phyloP scores from a whole-genome alignment of 1,140 invertebrate genomes.

The Epicauta chinensis region DNA sequence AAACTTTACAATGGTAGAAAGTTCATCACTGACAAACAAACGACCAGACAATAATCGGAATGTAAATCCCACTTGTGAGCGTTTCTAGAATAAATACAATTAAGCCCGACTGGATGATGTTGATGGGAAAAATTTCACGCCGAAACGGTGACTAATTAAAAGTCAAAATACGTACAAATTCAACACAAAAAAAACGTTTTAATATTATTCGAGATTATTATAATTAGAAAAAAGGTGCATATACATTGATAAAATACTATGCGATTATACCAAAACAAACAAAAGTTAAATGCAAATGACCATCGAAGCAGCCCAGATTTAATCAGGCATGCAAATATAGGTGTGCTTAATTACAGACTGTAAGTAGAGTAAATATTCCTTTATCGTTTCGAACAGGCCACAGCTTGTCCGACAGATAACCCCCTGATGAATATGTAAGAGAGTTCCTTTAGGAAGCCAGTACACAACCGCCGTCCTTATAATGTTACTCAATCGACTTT shows the following conservation, averaged over 20 bases:
- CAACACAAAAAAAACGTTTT: constrained; percentile 22
- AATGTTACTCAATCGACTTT: too few relatives aligned
- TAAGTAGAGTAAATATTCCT: constrained; percentile 43
- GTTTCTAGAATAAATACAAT: constrained; percentile 23
- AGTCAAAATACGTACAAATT: constrained; percentile 18
- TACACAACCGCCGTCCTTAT: too few relatives aligned
- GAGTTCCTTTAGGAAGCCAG: neutral
- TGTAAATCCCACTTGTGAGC: constrained; percentile 22
- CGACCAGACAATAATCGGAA: constrained; percentile 21
- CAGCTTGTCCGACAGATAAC: constrained; percentile 38
- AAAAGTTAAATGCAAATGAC: constrained; percentile 34
- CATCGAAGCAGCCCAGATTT: constrained; percentile 33
- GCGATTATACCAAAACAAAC: constrained; percentile 31
- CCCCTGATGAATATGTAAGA: constrained; percentile 40
- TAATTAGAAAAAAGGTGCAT: constrained; percentile 1
- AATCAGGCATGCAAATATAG: constrained; percentile 42
- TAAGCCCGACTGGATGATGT: constrained; percentile 3
- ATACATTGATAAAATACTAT: constrained; percentile 23
- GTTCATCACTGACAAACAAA: constrained; percentile 22
- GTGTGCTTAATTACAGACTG: constrained; percentile 42
- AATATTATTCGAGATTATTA: constrained; percentile 14
- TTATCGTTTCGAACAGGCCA: constrained; percentile 38
- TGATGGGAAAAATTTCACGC: constrained; percentile 6
- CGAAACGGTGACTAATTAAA: neutral
- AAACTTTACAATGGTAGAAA: constrained; percentile 16